Conservation (phyloP, 2,888 invertebrate genomes). For the Urechis unicinctus region DNA sequence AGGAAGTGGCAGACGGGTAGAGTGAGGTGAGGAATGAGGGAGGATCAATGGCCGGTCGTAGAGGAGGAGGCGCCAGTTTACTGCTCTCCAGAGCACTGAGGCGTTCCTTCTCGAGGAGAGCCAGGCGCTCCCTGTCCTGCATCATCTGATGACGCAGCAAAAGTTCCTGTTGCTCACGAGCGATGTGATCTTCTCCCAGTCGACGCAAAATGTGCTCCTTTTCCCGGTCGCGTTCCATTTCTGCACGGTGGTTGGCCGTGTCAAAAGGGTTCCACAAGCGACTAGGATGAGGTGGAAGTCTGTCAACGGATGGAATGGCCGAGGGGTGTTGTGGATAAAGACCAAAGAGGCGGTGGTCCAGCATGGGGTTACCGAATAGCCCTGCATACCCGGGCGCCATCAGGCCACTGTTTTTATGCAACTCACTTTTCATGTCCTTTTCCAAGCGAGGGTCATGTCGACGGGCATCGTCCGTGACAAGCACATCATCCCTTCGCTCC, state of each 20-base stretch:
- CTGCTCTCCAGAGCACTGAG: background rate
- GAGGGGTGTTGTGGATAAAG: background rate
- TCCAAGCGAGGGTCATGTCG: background rate
- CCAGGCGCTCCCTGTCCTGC: background rate
- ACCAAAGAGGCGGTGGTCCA: background rate
- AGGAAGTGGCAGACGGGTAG: background rate
- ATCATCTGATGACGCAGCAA: background rate
- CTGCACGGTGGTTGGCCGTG: background rate
- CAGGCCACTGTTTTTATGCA: background rate
- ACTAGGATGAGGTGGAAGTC: background rate
- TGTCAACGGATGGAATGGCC: background rate
- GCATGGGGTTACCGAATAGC: background rate
- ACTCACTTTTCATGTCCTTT: background rate
- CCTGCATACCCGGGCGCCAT: background rate
- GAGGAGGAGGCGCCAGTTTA: background rate
- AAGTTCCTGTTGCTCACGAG: background rate
- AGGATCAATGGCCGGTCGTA: background rate
- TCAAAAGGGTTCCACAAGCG: background rate
- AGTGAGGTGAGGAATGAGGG: too few relatives aligned
- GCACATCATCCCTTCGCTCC: background rate
- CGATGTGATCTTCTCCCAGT: background rate
- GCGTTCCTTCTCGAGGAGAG: background rate
- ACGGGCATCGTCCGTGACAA: background rate
- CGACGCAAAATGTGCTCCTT: background rate
- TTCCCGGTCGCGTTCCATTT: background rate